Percentiles rank a stretch among this genome's conserved stretches.
phyloP scores from a whole-genome alignment of 2,113 vertebrate species.

The Nymphicus hollandicus region DNA sequence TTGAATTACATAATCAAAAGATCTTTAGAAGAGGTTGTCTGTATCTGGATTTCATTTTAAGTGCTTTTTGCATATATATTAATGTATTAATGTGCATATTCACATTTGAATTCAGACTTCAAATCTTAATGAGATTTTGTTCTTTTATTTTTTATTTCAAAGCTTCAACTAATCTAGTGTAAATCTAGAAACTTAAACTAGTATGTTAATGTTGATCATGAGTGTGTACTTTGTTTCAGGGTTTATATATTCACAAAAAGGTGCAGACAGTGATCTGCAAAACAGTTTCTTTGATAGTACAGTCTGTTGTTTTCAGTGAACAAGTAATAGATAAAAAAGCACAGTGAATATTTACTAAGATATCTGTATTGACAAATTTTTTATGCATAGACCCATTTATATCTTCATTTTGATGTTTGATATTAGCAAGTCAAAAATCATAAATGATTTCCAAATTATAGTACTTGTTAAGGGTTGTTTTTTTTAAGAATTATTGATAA shows the following conservation, averaged over 20 bases:
- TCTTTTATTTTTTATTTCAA: not conserved
- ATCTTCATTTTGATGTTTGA: not conserved
- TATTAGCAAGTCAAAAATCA: not conserved
- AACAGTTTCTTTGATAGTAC: not conserved
- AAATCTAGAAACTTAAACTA: not conserved
- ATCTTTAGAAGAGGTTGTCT: not conserved
- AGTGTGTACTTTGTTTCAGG: not conserved
- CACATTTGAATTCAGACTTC: not conserved
- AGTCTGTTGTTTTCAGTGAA: not conserved
- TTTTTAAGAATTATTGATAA: not conserved
- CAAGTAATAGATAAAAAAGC: not conserved
- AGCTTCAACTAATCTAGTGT: not conserved
- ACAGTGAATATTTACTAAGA: not conserved
- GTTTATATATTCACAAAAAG: not conserved
- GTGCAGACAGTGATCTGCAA: not conserved
- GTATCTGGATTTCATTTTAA: not conserved
- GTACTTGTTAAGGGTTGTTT: not conserved
- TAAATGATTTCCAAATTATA: not conserved
- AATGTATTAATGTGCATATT: not conserved
- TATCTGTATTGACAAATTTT: not conserved
- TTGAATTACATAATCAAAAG: not conserved
- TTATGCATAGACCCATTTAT: not conserved
- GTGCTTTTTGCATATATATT: not conserved
- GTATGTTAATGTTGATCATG: not conserved
- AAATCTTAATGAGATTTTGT: not conserved